phyloP scores from a whole-genome alignment of 2,888 invertebrate species.

The Drosophila tripunctata region DNA sequence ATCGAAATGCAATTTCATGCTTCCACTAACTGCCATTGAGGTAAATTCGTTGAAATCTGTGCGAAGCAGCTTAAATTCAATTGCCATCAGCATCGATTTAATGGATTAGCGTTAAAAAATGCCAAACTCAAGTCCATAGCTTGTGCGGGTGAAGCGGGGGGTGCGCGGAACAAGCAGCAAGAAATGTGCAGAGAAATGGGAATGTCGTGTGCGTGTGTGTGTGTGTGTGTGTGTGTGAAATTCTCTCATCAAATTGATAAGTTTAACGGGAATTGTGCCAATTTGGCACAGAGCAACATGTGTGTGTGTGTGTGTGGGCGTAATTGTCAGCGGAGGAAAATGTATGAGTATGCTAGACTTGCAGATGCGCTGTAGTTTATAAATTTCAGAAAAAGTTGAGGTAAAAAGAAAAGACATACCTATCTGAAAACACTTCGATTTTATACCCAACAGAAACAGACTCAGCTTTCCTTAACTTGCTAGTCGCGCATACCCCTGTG shows the following conservation, averaged over 20 bases:
- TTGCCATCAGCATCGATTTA: conserved; percentile 78
- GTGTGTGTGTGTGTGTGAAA: conserved; percentile 37
- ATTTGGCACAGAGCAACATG: conserved; percentile 52
- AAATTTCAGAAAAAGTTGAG: background rate
- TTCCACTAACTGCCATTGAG: conserved; percentile 47
- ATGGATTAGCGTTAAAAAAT: conserved; percentile 73
- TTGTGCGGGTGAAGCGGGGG: background rate
- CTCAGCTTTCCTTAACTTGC: too few species aligned
- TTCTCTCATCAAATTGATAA: conserved; percentile 73
- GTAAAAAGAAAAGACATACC: background rate
- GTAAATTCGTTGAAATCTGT: conserved; percentile 57
- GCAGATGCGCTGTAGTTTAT: background rate
- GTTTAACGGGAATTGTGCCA: conserved; percentile 79
- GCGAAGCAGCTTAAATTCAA: conserved; percentile 76
- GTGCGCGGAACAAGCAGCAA: background rate
- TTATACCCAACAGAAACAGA: too few species aligned
- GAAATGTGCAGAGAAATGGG: background rate
- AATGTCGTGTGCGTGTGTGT: conserved; percentile 27
- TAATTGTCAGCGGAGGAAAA: conserved; percentile 60
- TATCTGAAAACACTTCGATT: too few species aligned
- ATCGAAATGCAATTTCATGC: conserved; percentile 60
- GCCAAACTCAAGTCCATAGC: conserved; percentile 34
- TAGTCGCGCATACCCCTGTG: too few species aligned
- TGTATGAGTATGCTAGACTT: background rate
- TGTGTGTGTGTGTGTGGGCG: conserved; percentile 21